phyloP scores from a whole-genome alignment of 2,113 vertebrate genomes.

The Ceyx margarethae region DNA sequence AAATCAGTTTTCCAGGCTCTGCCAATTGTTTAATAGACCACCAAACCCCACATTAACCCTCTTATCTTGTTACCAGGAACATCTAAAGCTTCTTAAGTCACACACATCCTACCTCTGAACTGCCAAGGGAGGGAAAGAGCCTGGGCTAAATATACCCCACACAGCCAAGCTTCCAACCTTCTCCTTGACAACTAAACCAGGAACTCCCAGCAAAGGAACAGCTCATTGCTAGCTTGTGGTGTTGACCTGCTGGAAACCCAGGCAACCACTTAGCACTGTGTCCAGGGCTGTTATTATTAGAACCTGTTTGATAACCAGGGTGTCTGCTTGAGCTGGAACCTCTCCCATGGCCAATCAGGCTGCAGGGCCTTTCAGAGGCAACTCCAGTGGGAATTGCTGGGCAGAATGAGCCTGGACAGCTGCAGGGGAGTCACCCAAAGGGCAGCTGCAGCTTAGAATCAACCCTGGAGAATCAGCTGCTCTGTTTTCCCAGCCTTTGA shows the following conservation, averaged over 20 bases:
- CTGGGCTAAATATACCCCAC: conserved; percentile 3
- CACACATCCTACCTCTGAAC: background rate
- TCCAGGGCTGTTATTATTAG: conserved; percentile 39
- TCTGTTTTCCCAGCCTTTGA: background rate
- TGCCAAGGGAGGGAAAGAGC: background rate
- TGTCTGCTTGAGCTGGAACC: conserved; percentile 14
- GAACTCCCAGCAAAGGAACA: conserved; percentile 19
- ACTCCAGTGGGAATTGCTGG: background rate
- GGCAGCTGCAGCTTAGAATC: background rate
- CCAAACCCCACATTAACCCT: background rate
- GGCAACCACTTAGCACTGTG: conserved; percentile 15
- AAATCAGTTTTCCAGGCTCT: background rate
- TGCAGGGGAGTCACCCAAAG: conserved; percentile 25
- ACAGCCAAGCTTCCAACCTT: background rate
- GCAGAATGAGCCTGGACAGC: conserved; percentile 47
- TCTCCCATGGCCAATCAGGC: conserved; percentile 3
- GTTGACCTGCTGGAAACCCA: conserved; percentile 15
- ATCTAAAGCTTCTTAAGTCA: background rate
- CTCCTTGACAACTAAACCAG: background rate
- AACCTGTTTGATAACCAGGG: conserved; percentile 19
- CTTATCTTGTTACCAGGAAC: background rate
- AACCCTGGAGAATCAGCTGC: background rate
- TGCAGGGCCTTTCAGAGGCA: background rate
- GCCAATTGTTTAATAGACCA: background rate
- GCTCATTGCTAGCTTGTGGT: background rate